These are phyloP conservation scores for Trididemnum miniatum DNA, from an alignment of 23 tunicate species.

Conservation along the genomic window DNA sequence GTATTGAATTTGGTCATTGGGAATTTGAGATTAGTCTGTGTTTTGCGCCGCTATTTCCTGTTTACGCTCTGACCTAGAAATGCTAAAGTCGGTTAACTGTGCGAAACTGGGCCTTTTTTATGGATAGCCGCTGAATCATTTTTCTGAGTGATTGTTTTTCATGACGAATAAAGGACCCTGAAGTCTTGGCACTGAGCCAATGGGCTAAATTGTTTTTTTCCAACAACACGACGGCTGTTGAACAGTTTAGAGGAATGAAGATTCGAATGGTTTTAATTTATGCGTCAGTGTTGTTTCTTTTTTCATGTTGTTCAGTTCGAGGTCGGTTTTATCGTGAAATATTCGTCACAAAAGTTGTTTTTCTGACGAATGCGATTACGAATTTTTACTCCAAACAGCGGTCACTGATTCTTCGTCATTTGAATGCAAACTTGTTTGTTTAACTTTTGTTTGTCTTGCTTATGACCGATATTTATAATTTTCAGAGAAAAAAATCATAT, in stretches of 20 bases:
- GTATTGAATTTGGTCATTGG: too few species aligned
- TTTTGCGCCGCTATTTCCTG: slow-evolving; percentile 23
- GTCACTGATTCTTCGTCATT: too few species aligned
- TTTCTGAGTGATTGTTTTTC: slow-evolving; percentile 17
- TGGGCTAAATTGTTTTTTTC: slow-evolving; percentile 11
- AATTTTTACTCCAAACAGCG: background rate
- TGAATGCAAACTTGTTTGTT: too few species aligned
- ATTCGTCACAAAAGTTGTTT: background rate
- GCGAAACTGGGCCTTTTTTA: slow-evolving; percentile 7
- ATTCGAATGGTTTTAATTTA: background rate
- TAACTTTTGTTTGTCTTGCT: too few species aligned
- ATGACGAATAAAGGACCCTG: slow-evolving; percentile 21
- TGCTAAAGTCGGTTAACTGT: slow-evolving; percentile 3
- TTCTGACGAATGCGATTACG: background rate
- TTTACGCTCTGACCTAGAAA: slow-evolving; percentile 18
- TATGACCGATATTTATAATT: too few species aligned
- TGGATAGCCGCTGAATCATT: slow-evolving; percentile 20
- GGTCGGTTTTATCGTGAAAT: background rate
- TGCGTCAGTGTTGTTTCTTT: background rate
- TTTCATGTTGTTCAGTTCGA: slow-evolving; percentile 2
- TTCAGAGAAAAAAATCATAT: too few species aligned
- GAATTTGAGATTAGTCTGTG: background rate
- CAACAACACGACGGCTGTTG: background rate
- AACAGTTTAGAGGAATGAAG: background rate
- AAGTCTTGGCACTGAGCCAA: background rate